Conservation (phyloP, 1,140 invertebrate species). For the Aleiodes sp. region DNA sequence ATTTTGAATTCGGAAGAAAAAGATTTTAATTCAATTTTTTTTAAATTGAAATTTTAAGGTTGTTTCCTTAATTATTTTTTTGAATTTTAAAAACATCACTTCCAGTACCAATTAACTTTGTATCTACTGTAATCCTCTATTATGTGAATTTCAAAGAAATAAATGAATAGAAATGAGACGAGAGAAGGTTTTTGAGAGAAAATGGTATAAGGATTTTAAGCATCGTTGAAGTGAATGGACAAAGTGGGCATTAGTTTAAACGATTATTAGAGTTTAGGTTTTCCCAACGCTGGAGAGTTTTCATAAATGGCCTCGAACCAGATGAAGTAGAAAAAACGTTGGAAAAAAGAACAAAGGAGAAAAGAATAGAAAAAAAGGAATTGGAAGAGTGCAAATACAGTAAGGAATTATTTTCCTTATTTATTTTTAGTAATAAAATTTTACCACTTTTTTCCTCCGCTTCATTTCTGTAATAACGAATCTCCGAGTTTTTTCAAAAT, state of each 20-base stretch:
- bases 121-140: neutral
- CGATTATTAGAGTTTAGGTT: slow-evolving; percentile 66
- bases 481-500: neutral
- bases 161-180: slow-evolving; percentile 17
- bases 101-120: neutral
- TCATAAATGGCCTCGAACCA: slow-evolving; percentile 51
- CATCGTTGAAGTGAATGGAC: slow-evolving; percentile 37
- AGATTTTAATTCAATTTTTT: too few relatives aligned
- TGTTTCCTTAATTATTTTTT: too few relatives aligned
- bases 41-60: too few relatives aligned
- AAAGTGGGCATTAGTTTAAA: slow-evolving; percentile 60
- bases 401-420: slow-evolving; percentile 41
- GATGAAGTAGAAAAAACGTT: slow-evolving; percentile 16
- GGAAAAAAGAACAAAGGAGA: slow-evolving; percentile 20
- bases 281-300: slow-evolving; percentile 62
- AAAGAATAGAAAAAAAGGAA: neutral
- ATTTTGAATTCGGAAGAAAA: too few relatives aligned
- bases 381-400: neutral
- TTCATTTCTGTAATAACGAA: neutral
- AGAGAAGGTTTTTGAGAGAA: neutral
- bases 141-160: neutral
- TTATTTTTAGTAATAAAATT: neutral
- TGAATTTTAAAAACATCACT: neutral
- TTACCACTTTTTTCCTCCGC: neutral
- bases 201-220: slow-evolving; percentile 4